Percentiles rank a stretch among this genome's conserved stretches.
phyloP scores from a whole-genome alignment of 53 echinoderm and acorn worm species.

The Paelopatides confundens region DNA sequence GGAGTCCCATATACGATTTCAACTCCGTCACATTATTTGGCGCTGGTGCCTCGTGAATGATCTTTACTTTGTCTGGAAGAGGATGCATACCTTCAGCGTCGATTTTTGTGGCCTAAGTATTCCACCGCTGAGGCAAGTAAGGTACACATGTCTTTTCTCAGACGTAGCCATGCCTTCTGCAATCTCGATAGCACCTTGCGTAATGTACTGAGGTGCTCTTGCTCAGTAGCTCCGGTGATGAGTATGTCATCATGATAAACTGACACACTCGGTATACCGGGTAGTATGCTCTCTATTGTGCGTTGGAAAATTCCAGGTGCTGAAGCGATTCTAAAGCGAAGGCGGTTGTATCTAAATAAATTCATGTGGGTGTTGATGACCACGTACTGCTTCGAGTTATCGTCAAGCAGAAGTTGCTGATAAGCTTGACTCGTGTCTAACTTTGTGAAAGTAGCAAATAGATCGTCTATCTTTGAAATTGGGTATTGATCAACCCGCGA shows the following conservation, averaged over 20 bases:
- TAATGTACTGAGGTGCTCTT: conserved; percentile 32
- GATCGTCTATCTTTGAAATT: conserved; percentile 23
- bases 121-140: conserved; percentile 39
- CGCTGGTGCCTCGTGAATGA: conserved; percentile 43
- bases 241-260: conserved; percentile 59
- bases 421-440: conserved; percentile 37
- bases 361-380: conserved; percentile 48
- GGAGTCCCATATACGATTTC: conserved; percentile 29
- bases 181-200: conserved; percentile 38
- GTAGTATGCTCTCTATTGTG: conserved; percentile 51
- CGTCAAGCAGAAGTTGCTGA: conserved; percentile 2
- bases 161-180: conserved; percentile 34
- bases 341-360: conserved; percentile 1
- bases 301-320: conserved; percentile 51
- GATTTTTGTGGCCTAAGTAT: conserved; percentile 55
- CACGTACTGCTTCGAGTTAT: conserved; percentile 48
- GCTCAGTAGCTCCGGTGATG: conserved; percentile 49
- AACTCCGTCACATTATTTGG: conserved; percentile 50
- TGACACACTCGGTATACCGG: conserved; percentile 40
- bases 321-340: conserved; percentile 7
- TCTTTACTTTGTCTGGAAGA: conserved; percentile 40
- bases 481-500: conserved; percentile 64
- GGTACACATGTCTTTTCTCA: conserved; percentile 44
- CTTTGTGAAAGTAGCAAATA: conserved; percentile 71
- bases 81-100: conserved; percentile 56